These are phyloP conservation scores for Ceratosolen fusciceps DNA, from an alignment of 1,140 invertebrate species.

Conservation along the genomic window DNA sequence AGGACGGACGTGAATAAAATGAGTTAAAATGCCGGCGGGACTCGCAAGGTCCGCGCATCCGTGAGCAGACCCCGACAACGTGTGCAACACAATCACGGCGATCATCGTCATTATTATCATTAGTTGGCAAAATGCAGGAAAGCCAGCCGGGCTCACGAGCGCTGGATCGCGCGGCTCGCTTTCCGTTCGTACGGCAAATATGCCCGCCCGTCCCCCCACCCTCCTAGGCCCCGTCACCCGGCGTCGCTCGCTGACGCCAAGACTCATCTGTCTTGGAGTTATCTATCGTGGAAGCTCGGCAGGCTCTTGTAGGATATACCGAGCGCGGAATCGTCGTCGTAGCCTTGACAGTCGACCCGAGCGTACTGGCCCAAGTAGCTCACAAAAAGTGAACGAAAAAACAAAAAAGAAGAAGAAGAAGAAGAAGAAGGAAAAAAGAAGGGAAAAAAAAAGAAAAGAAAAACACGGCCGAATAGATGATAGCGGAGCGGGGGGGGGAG, in stretches of 20 bases:
- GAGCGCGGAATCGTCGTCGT: conserved; percentile 53
- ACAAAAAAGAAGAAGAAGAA: neutral
- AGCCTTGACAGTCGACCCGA: conserved; percentile 68
- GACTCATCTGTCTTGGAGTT: neutral
- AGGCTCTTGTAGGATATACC: neutral
- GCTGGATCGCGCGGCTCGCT: neutral
- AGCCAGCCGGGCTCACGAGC: neutral
- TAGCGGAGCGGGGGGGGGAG: neutral
- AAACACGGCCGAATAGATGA: neutral
- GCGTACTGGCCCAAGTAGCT: neutral
- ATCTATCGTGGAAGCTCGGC: neutral
- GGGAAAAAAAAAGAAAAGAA: neutral
- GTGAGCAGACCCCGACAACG: neutral
- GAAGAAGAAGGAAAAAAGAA: neutral
- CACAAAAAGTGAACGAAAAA: no score
- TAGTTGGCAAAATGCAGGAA: neutral
- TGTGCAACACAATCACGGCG: neutral
- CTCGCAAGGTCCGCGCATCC: neutral
- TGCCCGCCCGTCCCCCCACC: no score
- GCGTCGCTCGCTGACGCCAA: neutral
- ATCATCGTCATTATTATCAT: neutral
- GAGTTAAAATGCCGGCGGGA: neutral
- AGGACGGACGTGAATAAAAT: neutral
- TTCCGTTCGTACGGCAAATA: no score
- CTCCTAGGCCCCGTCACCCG: no score